Base-by-base conservation (phyloP, 2,113 vertebrate genomes). In the Vulpes lagopus region DNA sequence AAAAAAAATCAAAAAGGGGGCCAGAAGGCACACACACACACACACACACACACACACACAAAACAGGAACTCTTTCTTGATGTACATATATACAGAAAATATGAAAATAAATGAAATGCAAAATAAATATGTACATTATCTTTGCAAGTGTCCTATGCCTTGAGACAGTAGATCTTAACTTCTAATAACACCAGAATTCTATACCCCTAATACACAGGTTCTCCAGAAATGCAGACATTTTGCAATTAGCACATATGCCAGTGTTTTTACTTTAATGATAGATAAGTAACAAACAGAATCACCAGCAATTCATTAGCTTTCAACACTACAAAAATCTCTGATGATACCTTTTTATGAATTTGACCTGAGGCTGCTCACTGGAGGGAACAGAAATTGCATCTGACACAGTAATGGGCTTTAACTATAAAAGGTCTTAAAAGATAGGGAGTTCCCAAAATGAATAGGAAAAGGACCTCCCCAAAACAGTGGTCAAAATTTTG, bases 311-410 rank as follows among this genome's bases (percentile, higher is more conserved):
- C 96, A 97, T 98, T 97, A 98, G 95, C 79, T 97, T 97, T 96
- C 97, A 98, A 94, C 64, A 88, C 79, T 94, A 95, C 94, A 96
- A 98, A 98, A 98, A 78, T 97, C 86, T 94, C 89, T 94, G 78
- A 85, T 96, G 96, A 53, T 96, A 91, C 65, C 76, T 97, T 97
- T 73, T 96, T 62, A 98, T 96, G 76, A 97, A 95, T 98, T 84
- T 98, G 96, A 98, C 96, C 96, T 25, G 76, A 96, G 73, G 89
- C 97, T 97, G 97, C 91, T 96, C 85, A 30, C 73, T 94, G 81
- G 73, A 94, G 23, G 91, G 16, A 95, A 79, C 27, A 93, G 91
- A 97, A 97, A 96, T 20, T 74, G 55, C 30, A 94, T 65, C 59
- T 93, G 83, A 97, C 35, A 90, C 32, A 97, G 84, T 9, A 76